Base-by-base conservation (phyloP, 2,888 invertebrate species). In the Meiosimyza platycephala region DNA sequence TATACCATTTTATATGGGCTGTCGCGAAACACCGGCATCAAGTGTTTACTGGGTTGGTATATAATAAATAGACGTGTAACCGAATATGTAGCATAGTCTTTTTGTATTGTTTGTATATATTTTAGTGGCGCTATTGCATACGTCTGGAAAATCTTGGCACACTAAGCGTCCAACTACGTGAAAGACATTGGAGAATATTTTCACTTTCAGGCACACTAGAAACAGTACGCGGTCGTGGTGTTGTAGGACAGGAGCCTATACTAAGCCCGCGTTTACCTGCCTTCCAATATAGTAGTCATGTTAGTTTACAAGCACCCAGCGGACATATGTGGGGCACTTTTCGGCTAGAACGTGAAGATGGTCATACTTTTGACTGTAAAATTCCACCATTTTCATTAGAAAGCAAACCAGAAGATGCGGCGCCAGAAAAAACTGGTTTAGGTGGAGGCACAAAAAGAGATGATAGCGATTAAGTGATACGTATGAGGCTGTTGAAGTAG, bases 121-220 rank as follows among this genome's bases (percentile, higher is more conserved):
- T 88, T 73, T 79, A 94, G 94, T 99, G 99, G 99, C 92, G 99
- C 57, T 99, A 99, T 87, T 98, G 98, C 85, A 98, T 99, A 84
- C 91, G 99, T 22, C 89, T 99, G 79, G 98, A 99, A 89, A 99
- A 99, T 88, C 89, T 98, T 71, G 95, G 97, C 1, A 91, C 94
- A 52, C 89, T 94, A 71, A 94, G 95, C 70, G 96, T 99, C 3
- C 98, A 98, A 85, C 88, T 99, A 63, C 91, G 98, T 74, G 98
- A 99, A 89, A 90, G 99, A n/a, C 97, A 98, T 88, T 98, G 98
- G 98, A 91, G 98, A 79, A 98, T 99, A 85, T 98, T 98, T 88
- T 97, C 97, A 52, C 89, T 98, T 74, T 95, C 94, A 68, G 95
- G 96, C 70, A 97, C 98, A 15, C 88, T 98, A 81, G 98, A 98